Conservation (phyloP, 2,888 invertebrate species). For the Caenorhabditis drosophilae region DNA sequence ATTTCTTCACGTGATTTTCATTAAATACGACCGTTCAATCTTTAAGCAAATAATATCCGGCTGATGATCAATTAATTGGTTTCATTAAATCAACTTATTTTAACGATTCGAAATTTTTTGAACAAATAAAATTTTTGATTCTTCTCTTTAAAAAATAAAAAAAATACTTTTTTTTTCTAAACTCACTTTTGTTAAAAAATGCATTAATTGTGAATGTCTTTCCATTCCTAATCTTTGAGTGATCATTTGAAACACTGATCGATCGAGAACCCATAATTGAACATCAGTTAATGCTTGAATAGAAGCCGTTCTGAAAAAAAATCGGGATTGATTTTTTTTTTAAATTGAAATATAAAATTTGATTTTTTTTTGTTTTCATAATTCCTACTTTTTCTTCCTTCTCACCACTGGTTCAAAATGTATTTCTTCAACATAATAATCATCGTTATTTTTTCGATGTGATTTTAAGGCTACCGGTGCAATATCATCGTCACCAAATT, state of each 20-base stretch:
- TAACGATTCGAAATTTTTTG: too few species aligned
- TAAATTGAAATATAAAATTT: not conserved
- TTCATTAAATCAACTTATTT: too few species aligned
- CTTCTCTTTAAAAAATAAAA: too few species aligned
- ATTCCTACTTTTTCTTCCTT: not conserved
- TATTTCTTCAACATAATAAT: constrained; percentile 34
- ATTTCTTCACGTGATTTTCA: too few species aligned
- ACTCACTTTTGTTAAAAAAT: constrained; percentile 76
- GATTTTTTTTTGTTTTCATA: not conserved
- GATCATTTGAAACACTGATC: constrained; percentile 85
- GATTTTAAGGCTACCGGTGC: constrained; percentile 29
- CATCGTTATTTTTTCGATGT: constrained; percentile 19
- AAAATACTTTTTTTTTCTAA: too few species aligned
- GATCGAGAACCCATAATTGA: constrained; percentile 86
- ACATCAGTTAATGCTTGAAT: constrained; percentile 79
- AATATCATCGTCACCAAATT: constrained; percentile 18
- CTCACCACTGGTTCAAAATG: constrained; percentile 25
- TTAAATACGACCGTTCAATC: too few species aligned
- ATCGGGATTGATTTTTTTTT: not conserved
- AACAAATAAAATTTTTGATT: too few species aligned
- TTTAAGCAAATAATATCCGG: too few species aligned
- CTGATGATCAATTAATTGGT: too few species aligned
- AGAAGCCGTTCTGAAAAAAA: constrained; percentile 61
- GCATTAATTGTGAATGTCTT: constrained; percentile 83
- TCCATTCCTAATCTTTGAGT: constrained; percentile 86